Conservation (phyloP, 1,140 invertebrate species). For the Melanaphis sacchari region DNA sequence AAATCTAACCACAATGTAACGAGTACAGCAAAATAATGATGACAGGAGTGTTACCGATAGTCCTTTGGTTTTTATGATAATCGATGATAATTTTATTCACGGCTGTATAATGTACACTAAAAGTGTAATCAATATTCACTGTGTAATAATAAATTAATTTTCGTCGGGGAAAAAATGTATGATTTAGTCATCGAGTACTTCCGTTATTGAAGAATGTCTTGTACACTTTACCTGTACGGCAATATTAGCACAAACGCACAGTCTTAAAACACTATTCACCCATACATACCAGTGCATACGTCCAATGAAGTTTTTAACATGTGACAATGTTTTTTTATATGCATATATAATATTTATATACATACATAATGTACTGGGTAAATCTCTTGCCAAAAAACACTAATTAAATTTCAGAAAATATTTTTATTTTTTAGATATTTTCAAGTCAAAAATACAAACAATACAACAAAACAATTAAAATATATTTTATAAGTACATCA, state of each 20-base stretch:
- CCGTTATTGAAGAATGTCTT: background rate
- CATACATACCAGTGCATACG: background rate
- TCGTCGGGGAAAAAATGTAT: background rate
- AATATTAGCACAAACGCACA: too few species aligned
- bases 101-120: too few species aligned
- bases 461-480: too few species aligned
- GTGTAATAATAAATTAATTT: slow-evolving; percentile 2
- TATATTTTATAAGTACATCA: too few species aligned
- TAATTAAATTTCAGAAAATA: too few species aligned
- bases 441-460: too few species aligned
- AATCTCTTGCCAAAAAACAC: too few species aligned
- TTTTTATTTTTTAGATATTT: too few species aligned
- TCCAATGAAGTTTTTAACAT: too few species aligned
- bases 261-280: background rate
- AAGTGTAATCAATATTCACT: slow-evolving; percentile 17
- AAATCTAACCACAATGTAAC: background rate
- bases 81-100: slow-evolving; percentile 54
- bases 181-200: background rate
- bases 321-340: too few species aligned
- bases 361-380: too few species aligned
- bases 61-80: slow-evolving; percentile 1
- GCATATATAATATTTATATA: too few species aligned
- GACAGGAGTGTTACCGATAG: background rate
- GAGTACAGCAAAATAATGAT: background rate
- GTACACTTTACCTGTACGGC: background rate